Evolutionary conservation across 2,113 vertebrate species (phyloP), one percentile per base, ranked within the genome.

Genomic region (Brachyistius frenatus): DNA sequence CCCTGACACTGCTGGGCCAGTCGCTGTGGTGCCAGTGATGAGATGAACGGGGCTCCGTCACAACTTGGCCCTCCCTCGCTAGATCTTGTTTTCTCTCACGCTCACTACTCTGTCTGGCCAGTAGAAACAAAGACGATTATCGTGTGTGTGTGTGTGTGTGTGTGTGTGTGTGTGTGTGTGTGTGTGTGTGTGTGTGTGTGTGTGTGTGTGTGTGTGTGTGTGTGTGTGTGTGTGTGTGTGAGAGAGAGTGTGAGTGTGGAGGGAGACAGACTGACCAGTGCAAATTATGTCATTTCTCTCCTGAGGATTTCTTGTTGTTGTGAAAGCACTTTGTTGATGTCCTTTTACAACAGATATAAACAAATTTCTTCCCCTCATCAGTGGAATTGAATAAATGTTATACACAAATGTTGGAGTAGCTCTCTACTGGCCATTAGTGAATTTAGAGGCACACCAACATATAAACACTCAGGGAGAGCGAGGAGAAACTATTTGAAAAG

Each of bases 1-100:
- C 83, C 80, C 61, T 80, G 93, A 94, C 91, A 91, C 79, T 56
- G 70, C 72, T 23, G 87, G 91, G 84, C 91, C 86, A 93, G 93
- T 85, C 91, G 73, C n/a, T 15, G 69, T 76, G 89, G 92, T 95
- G 94, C 93, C 94, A 92, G 89, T 83, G 81, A 90, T 88, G 92
- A 85, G 76, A 88, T 85, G 93, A 91, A 81, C 85, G 85, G 71
- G 84, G 76, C 85, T 93, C 58, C 53, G 86, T 94, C 89, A 78
- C 76, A 86, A 80, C 75, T 87, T 90, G 84, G 86, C 86, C 85
- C 52, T 32, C 54, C 70, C 37, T 56, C 69, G 4, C 39, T 47
- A 23, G 76, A 83, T 81, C 61, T 66, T 81, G 46, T 82, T 89
- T 75, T 79, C 72, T 71, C 78, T 79, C 68, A 46, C 56, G 63